phyloP scores from a whole-genome alignment of 2,888 invertebrate genomes.

The Rutpela maculata region DNA sequence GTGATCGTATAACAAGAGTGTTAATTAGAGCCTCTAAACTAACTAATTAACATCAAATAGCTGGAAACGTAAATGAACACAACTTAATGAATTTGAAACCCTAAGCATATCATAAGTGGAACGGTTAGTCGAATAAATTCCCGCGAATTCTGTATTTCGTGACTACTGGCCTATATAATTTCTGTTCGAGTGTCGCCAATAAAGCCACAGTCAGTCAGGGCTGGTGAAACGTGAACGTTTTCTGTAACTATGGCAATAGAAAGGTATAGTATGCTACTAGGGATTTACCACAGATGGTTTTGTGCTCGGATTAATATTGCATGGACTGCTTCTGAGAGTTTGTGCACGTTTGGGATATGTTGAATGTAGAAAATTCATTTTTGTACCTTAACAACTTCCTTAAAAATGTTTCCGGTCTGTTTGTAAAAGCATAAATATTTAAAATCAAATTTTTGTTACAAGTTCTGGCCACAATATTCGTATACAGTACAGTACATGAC shows the following conservation, averaged over 20 bases:
- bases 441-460: too few species aligned
- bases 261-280: not conserved
- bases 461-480: too few species aligned
- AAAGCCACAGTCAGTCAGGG: not conserved
- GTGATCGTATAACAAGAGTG: too few species aligned
- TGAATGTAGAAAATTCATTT: too few species aligned
- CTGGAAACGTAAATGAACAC: not conserved
- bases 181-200: not conserved
- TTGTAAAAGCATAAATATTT: too few species aligned
- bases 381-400: too few species aligned
- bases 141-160: not conserved
- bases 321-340: too few species aligned
- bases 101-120: not conserved
- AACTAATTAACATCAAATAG: not conserved
- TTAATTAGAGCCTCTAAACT: not conserved
- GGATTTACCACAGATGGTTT: not conserved
- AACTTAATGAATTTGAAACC: not conserved
- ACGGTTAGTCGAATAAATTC: too few species aligned
- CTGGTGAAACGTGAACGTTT: conserved; percentile 17
- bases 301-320: conserved; percentile 10
- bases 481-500: too few species aligned
- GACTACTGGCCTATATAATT: conserved; percentile 1
- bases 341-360: too few species aligned
- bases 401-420: too few species aligned
- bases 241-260: conserved; percentile 17